Conservation (phyloP, 2,888 invertebrate genomes). For the Ophion ellenae region DNA sequence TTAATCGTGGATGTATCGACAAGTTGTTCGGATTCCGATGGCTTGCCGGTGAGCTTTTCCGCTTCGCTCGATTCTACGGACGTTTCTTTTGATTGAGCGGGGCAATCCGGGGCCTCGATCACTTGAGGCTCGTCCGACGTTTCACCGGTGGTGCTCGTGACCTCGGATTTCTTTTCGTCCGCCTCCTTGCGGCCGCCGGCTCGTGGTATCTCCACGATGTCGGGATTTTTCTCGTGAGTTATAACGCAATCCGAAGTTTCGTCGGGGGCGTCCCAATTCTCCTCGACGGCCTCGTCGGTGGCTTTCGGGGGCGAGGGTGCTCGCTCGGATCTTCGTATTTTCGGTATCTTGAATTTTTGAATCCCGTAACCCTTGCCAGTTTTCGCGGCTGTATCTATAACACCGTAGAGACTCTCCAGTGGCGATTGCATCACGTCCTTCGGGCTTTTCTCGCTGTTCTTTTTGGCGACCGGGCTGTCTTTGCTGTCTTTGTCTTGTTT, state of each 20-base stretch:
- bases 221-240: slow-evolving; percentile 1
- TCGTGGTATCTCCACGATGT: slow-evolving; percentile 17
- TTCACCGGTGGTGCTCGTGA: slow-evolving; percentile 74
- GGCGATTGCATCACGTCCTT: slow-evolving; percentile 83
- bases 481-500: slow-evolving; percentile 69
- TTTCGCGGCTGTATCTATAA: slow-evolving; percentile 81
- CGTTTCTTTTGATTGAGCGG: slow-evolving; percentile 78
- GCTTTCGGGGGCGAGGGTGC: slow-evolving; percentile 70
- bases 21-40: slow-evolving; percentile 66
- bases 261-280: slow-evolving; percentile 66
- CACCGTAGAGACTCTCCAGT: slow-evolving; percentile 84
- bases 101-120: slow-evolving; percentile 65
- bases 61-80: slow-evolving; percentile 76
- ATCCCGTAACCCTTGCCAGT: slow-evolving; percentile 84
- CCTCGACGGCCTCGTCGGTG: slow-evolving; percentile 47
- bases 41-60: slow-evolving; percentile 11
- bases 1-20: slow-evolving; percentile 72
- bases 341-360: slow-evolving; percentile 86
- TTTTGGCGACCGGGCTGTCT: slow-evolving; percentile 64
- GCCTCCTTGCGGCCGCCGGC: slow-evolving; percentile 49
- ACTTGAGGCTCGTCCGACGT: slow-evolving; percentile 73
- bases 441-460: slow-evolving; percentile 66
- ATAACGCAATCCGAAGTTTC: slow-evolving; percentile 18
- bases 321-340: slow-evolving; percentile 81
- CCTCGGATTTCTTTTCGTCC: slow-evolving; percentile 71